Percentiles rank a stretch among this genome's conserved stretches.
Conservation (phyloP, 2,888 invertebrate genomes). For the Synanthedon vespiformis region DNA sequence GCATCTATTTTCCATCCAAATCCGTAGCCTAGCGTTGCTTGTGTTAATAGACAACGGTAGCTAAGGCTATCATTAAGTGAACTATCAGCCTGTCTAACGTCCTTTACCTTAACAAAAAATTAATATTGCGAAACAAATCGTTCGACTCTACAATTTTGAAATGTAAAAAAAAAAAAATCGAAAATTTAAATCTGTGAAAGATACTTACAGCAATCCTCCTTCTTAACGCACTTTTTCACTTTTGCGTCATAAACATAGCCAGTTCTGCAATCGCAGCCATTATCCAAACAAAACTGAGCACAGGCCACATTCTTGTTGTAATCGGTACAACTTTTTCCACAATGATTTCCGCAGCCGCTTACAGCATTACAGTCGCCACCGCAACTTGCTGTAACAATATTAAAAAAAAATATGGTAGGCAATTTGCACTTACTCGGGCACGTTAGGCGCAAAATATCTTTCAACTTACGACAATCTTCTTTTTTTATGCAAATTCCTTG, state of each 20-base stretch:
- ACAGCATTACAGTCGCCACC: constrained; percentile 38
- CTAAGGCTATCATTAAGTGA: too few species aligned
- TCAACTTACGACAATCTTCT: constrained; percentile 9
- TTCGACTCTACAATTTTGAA: too few species aligned
- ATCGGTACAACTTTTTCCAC: constrained; percentile 42
- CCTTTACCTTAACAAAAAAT: too few species aligned
- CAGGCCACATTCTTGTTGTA: constrained; percentile 36
- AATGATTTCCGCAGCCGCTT: constrained; percentile 44
- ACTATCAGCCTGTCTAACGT: too few species aligned
- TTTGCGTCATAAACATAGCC: constrained; percentile 34
- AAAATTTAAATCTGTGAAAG: neutral
- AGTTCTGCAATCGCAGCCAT: constrained; percentile 36
- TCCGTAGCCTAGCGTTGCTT: too few species aligned
- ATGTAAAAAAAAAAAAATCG: too few species aligned
- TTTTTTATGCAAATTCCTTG: constrained; percentile 5
- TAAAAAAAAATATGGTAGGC: neutral
- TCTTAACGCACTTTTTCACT: constrained; percentile 25
- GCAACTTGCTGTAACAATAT: constrained; percentile 24
- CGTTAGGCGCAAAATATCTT: neutral
- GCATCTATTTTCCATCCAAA: too few species aligned
- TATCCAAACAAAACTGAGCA: constrained; percentile 36
- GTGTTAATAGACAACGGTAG: too few species aligned
- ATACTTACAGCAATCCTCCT: constrained; percentile 37
- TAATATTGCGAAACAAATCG: too few species aligned
- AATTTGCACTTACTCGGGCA: too few species aligned